phyloP scores from a whole-genome alignment of 2,888 invertebrate genomes.

The Lochmaea crataegi region DNA sequence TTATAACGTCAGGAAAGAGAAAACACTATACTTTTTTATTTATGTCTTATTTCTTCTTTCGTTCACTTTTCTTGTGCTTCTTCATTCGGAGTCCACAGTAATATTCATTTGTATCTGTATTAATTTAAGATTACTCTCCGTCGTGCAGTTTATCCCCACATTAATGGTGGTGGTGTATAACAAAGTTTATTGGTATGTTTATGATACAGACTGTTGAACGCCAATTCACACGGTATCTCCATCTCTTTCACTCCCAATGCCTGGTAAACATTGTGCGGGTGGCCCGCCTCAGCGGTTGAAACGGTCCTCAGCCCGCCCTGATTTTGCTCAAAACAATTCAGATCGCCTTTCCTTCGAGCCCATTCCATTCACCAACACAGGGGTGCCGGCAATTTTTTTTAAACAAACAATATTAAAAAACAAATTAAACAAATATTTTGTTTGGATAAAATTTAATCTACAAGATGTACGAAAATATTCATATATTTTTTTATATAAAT shows the following conservation, averaged over 20 bases:
- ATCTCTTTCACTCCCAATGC: conserved; percentile 19
- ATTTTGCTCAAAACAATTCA: conserved; percentile 19
- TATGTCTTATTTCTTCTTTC: no score
- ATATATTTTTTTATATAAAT: no score
- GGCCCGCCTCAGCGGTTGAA: conserved; percentile 26
- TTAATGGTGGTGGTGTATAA: conserved; percentile 33
- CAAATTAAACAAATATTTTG: background rate
- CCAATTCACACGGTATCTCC: conserved; percentile 32
- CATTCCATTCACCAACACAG: conserved; percentile 13
- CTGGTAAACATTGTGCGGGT: conserved; percentile 35
- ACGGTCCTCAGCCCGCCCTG: conserved; percentile 21
- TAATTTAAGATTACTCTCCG: background rate
- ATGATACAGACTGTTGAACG: conserved; percentile 41
- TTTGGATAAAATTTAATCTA: no score
- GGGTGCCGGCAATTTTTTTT: background rate
- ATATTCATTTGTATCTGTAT: background rate
- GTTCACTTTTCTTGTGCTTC: background rate
- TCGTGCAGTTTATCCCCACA: background rate
- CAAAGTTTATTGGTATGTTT: conserved; percentile 43
- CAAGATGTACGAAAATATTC: no score
- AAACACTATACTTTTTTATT: no score
- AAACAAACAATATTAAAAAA: background rate
- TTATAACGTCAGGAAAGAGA: no score
- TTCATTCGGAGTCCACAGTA: background rate
- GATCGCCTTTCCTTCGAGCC: conserved; percentile 15